These are phyloP conservation scores for Catocala fraxini DNA, from an alignment of 2,888 invertebrate species.

Conservation along the genomic window DNA sequence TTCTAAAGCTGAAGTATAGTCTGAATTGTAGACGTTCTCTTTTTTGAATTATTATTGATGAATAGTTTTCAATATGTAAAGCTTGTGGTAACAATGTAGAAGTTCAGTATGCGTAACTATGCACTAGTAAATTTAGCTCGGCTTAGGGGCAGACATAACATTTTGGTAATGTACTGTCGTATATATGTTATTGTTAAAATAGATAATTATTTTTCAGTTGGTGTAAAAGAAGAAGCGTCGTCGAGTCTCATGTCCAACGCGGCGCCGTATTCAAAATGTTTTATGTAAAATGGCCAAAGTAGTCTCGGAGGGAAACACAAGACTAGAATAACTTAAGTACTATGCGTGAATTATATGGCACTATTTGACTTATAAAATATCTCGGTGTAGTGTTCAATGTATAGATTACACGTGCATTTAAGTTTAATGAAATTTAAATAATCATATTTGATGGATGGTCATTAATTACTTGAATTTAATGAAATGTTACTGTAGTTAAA, in stretches of 20 bases:
- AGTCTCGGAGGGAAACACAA: constrained; percentile 53
- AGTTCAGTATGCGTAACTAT: no score
- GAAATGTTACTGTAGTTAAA: constrained; percentile 25
- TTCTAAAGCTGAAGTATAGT: no score
- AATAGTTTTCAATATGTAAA: no score
- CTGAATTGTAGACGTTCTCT: no score
- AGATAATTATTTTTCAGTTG: constrained; percentile 63
- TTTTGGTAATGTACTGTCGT: no score
- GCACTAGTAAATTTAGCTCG: no score
- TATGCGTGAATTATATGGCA: constrained; percentile 37
- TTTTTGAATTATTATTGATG: no score
- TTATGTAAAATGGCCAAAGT: constrained; percentile 69
- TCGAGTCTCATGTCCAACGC: constrained; percentile 73
- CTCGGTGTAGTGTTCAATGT: constrained; percentile 51
- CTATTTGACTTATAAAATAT: constrained; percentile 43
- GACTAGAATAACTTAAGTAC: constrained; percentile 50
- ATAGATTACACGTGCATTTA: constrained; percentile 43
- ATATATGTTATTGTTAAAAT: no score
- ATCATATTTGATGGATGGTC: constrained; percentile 18
- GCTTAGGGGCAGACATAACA: no score
- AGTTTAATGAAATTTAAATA: constrained; percentile 25
- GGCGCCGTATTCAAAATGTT: constrained; percentile 79
- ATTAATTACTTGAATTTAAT: constrained; percentile 23
- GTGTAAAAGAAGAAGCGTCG: constrained; percentile 77
- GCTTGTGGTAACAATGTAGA: no score